Evolutionary conservation across 2,797 vertebrate species (phyloP), one percentile per base, ranked within the genome.

Genomic region (Semaprochilodus insignis): DNA sequence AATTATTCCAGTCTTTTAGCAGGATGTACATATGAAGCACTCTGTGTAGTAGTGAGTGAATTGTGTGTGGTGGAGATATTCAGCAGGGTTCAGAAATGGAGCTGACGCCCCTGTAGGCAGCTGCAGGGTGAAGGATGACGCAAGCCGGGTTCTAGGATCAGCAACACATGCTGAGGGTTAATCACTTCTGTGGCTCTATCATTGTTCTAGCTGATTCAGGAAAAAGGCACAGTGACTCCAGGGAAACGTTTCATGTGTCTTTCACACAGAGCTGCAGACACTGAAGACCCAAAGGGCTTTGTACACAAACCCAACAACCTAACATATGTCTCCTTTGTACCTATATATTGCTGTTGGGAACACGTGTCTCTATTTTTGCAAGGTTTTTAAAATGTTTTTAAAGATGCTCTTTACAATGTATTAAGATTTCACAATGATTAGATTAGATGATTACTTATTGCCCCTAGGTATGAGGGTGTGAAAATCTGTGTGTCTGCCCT

Each of bases 81-180:
- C 23, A 59, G 54, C 31, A n/a, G 15, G 6, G 52, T n/a, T 55
- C 52, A 17, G 44, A 54, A 13, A 27, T 31, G 15, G 51, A 21
- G 23, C 23, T 54, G 51, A 31, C 25, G 25, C 36, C 31, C 54
- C 73, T 36, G 55, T n/a, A 59, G 31, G 57, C 57, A 60, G 74
- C 31, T 25, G 19, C 72, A 44, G 34, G 57, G 57, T 55, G 72
- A 55, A 17, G 31, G 16, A 55, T 59, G 73, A 40, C 34, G 21
- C 31, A n/a, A 52, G 72, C 27, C 17, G 25, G 10, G 23, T 25
- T 72, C 23, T 70, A 51, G 21, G 67, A n/a, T 70, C 67, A 70
- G n/a, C 15, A 52, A 72, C 55, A 36, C 0, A 21, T 19, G 19
- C 62, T 52, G 72, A 67, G 62, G 62, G 71, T 69, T 76, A 69